phyloP scores from a whole-genome alignment of 1,140 invertebrate species.

The Oreohelix idahoensis region DNA sequence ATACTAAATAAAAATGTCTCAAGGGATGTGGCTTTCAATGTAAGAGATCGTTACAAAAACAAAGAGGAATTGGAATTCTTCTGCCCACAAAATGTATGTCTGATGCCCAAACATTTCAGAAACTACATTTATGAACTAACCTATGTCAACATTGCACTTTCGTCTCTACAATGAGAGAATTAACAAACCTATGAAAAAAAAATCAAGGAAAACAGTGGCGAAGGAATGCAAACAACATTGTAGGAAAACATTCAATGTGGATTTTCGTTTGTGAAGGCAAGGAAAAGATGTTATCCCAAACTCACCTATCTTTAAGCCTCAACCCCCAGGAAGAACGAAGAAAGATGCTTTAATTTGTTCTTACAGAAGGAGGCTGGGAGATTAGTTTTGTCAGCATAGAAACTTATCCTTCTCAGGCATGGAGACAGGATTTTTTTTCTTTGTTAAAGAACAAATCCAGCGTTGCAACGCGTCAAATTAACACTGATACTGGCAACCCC shows the following conservation, averaged over 20 bases:
- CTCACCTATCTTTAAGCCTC: neutral
- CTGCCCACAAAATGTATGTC: neutral
- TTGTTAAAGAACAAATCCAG: too few species aligned
- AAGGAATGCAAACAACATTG: neutral
- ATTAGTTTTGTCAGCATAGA: too few species aligned
- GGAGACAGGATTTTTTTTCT: too few species aligned
- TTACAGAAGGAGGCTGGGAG: too few species aligned
- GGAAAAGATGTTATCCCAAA: neutral
- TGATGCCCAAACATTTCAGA: neutral
- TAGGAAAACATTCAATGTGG: neutral
- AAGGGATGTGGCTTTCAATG: neutral
- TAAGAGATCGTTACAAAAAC: neutral
- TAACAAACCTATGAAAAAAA: neutral
- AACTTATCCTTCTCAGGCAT: too few species aligned
- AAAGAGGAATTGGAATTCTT: neutral
- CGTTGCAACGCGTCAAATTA: too few species aligned
- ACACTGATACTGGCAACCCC: too few species aligned
- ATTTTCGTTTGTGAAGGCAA: neutral
- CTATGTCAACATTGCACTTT: neutral
- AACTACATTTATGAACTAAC: neutral
- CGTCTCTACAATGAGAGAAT: neutral
- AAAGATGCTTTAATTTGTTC: neutral
- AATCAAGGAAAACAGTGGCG: neutral
- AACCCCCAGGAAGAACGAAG: neutral
- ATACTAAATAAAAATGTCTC: neutral